Conservation (phyloP, 2,113 vertebrate genomes). For the Notothenia rossii region DNA sequence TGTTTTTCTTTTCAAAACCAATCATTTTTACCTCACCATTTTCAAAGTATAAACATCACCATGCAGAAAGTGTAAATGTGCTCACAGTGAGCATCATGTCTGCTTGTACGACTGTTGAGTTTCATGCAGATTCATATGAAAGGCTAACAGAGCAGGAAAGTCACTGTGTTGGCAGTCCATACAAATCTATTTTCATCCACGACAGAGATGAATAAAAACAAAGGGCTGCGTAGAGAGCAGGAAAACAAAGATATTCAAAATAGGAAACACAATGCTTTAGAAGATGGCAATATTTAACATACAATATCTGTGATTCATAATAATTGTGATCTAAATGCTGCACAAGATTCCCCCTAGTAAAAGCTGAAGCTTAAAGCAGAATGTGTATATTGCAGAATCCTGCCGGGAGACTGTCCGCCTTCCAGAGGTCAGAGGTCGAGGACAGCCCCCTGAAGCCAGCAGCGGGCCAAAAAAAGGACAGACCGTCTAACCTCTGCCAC, state of each 20-base stretch:
- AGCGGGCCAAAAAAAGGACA: not conserved
- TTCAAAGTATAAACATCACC: not conserved
- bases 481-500: not conserved
- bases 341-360: not conserved
- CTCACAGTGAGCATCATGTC: not conserved
- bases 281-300: not conserved
- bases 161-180: not conserved
- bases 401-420: not conserved
- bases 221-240: not conserved
- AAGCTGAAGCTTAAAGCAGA: not conserved
- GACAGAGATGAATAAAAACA: conserved; percentile 2
- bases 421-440: conserved; percentile 22
- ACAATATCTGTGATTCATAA: not conserved
- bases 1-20: not conserved
- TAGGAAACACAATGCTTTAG: not conserved
- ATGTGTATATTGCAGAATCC: not conserved
- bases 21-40: not conserved
- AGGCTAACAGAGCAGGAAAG: not conserved
- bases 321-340: not conserved
- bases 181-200: not conserved
- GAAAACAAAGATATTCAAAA: not conserved
- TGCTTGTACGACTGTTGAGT: not conserved
- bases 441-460: conserved; percentile 12
- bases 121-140: not conserved
- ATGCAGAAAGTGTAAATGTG: not conserved